Percentiles rank a stretch among this genome's conserved stretches.
phyloP scores from a whole-genome alignment of 1,140 invertebrate species.

The Psilanteris sp. region DNA sequence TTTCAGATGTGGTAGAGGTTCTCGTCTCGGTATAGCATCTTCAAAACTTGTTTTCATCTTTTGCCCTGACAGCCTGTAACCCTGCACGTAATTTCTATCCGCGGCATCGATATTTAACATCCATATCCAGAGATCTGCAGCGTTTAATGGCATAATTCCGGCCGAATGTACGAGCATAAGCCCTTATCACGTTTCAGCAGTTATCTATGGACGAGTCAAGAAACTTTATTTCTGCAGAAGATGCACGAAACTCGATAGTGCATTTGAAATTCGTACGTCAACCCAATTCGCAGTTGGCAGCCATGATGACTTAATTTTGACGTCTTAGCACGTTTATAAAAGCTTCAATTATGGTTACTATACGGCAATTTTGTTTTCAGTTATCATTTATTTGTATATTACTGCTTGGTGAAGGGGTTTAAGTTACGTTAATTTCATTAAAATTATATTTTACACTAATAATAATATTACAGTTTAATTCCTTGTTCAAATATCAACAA shows the following conservation, averaged over 20 bases:
- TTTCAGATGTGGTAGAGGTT: slow-evolving; percentile 10
- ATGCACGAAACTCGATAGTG: slow-evolving; percentile 51
- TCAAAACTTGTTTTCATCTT: slow-evolving; percentile 31
- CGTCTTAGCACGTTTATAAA: not conserved
- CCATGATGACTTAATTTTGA: slow-evolving; percentile 29
- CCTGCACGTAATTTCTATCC: slow-evolving; percentile 62
- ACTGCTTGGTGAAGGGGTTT: no score
- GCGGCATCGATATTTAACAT: slow-evolving; percentile 67
- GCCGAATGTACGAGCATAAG: slow-evolving; percentile 56
- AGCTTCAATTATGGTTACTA: not conserved
- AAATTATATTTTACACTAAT: no score
- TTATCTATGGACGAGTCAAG: slow-evolving; percentile 53
- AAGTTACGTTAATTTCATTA: no score
- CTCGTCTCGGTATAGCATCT: slow-evolving; percentile 6
- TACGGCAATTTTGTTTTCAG: no score
- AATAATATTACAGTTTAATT: no score
- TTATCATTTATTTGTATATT: no score
- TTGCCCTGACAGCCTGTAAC: slow-evolving; percentile 38
- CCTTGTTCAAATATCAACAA: no score
- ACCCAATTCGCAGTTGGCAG: slow-evolving; percentile 15
- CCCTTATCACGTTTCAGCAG: slow-evolving; percentile 64
- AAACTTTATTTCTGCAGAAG: slow-evolving; percentile 58
- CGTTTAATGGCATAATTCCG: slow-evolving; percentile 69
- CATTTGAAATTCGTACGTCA: slow-evolving; percentile 44
- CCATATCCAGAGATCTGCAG: slow-evolving; percentile 65